Conservation (phyloP, 2,888 invertebrate species). For the Sphaerophoria taeniata region DNA sequence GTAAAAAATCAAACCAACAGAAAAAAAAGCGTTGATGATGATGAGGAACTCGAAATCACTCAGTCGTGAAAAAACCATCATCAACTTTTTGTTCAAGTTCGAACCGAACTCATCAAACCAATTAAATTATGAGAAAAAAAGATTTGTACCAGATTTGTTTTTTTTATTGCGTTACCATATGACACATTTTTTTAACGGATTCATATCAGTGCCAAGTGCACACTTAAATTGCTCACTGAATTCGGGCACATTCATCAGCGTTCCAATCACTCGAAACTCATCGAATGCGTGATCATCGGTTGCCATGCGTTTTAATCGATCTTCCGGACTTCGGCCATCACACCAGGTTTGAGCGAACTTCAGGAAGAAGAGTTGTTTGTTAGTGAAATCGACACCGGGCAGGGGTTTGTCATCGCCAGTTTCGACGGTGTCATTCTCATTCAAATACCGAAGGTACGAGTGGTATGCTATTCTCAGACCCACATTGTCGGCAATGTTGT, state of each 20-base stretch:
- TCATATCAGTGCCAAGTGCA: conserved; percentile 90
- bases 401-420: conserved; percentile 85
- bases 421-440: conserved; percentile 78
- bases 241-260: conserved; percentile 92
- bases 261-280: conserved; percentile 92
- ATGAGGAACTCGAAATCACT: no score
- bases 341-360: conserved; percentile 92
- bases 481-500: conserved; percentile 96
- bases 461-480: conserved; percentile 95
- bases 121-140: neutral
- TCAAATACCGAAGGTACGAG: conserved; percentile 86
- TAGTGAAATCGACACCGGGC: conserved; percentile 92
- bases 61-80: no score
- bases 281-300: conserved; percentile 97
- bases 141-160: neutral
- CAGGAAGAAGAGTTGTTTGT: conserved; percentile 95
- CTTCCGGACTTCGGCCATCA: conserved; percentile 77
- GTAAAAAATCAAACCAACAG: no score
- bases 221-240: conserved; percentile 93
- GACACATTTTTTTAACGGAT: conserved; percentile 92
- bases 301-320: conserved; percentile 86
- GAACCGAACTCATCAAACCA: neutral
- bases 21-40: no score
- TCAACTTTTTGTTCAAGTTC: no score
- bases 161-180: conserved; percentile 81